A percentile compares a stretch with the other conserved stretches of the same genome.
These are phyloP conservation scores for Himalopsyche kuldschensis DNA, from an alignment of 2,888 invertebrate species.

Conservation along the genomic window DNA sequence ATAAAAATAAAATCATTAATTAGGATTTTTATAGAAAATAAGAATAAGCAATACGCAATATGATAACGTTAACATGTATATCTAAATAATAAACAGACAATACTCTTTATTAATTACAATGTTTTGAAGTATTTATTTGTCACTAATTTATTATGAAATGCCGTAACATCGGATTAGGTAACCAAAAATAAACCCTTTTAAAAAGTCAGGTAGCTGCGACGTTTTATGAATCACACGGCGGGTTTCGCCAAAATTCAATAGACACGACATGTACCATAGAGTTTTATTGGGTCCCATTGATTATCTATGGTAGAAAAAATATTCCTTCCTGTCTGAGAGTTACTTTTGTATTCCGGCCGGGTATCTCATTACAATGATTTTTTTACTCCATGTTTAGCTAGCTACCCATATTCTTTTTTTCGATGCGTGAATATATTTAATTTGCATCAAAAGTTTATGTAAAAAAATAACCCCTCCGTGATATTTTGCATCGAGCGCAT, in stretches of 20 bases:
- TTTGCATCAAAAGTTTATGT: conserved; percentile 36
- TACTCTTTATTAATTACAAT: no score
- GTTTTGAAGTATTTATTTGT: no score
- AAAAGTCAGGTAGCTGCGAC: not conserved
- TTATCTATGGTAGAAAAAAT: conserved; percentile 34
- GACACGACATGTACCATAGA: conserved; percentile 14
- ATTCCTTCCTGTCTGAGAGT: conserved; percentile 35
- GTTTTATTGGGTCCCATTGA: conserved; percentile 36
- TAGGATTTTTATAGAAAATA: no score
- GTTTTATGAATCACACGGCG: not conserved
- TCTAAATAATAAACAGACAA: no score
- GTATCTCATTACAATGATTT: conserved; percentile 59
- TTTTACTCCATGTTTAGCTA: conserved; percentile 31
- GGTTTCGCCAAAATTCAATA: conserved; percentile 20
- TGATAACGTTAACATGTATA: no score
- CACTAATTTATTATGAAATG: no score
- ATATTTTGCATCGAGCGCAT: conserved; percentile 29
- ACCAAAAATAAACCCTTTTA: not conserved
- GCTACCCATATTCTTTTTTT: conserved; percentile 39
- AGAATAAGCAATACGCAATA: no score
- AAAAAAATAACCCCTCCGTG: conserved; percentile 27
- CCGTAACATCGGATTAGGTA: not conserved
- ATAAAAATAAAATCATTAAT: no score
- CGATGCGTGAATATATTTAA: conserved; percentile 36
- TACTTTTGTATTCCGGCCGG: conserved; percentile 56